Evolutionary conservation across 2,888 invertebrate species (phyloP), one percentile per base, ranked within the genome.

Genomic region (Lycophotia porphyrea): DNA sequence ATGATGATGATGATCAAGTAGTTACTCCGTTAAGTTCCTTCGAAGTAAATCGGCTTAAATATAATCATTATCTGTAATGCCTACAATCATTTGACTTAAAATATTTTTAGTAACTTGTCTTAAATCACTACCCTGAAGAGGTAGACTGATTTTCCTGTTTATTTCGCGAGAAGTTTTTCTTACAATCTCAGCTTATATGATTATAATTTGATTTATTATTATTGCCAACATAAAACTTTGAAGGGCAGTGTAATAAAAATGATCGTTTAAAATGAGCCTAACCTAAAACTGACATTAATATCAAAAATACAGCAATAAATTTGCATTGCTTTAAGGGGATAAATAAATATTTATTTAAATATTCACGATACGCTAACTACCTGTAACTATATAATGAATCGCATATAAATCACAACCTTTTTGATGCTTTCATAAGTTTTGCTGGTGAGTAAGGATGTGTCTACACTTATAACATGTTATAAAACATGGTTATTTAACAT

Each of bases 141-240:
- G 42, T 49, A 66, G 61, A 64, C 66, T 79, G 71, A 71, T 65
- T 76, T 68, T 71, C 71, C 71, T 61, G 60, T 84, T 61, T 31
- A 55, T 49, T 55, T 73, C 34, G 18, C 58, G 39, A 27, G 27
- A 72, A 36, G 8, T 18, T 49, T 83, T 82, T 66, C 58, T 69
- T 74, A 69, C 69, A 71, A 67, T 73, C 68, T 55, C 71, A 47
- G 71, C 81, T 81, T 77, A 71, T 76, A 76, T 84, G 84, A 81
- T 83, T 84, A 84, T 34, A 64, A 70, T 77, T 78, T 87, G 86
- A 86, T 86, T 85, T 86, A 86, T 80, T 69, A 31, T 85, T 80
- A 85, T 85, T 76, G 71, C 81, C 8, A 39, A 15, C 76, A 80
- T 84, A 78, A 84, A 86, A 75, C 65, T 83, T 78, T 76, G 76